Conservation (phyloP, 2,113 vertebrate genomes). For the Piprites chloris region DNA sequence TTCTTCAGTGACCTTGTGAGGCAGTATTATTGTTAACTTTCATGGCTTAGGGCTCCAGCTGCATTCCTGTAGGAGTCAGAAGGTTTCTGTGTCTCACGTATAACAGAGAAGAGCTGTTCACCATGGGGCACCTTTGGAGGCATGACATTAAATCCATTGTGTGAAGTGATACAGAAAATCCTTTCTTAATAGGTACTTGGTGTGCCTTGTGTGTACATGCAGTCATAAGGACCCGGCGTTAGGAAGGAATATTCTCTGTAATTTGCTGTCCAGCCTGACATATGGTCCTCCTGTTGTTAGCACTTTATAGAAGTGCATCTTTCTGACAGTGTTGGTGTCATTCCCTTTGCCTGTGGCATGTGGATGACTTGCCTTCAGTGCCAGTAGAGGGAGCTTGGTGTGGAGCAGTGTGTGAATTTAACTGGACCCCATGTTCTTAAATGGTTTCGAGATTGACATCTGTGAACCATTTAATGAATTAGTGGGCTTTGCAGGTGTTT, state of each 20-base stretch:
- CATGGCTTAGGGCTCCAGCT: not conserved
- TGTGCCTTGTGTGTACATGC: not conserved
- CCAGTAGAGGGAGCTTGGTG: not conserved
- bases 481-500: not conserved
- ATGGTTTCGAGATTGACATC: not conserved
- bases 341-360: not conserved
- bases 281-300: not conserved
- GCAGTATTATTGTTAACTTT: not conserved
- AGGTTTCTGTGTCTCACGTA: not conserved
- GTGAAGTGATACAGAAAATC: not conserved
- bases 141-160: not conserved
- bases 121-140: not conserved
- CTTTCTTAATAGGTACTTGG: not conserved
- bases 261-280: not conserved
- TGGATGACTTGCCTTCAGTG: not conserved
- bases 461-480: not conserved
- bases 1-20: not conserved
- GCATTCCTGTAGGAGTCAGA: not conserved
- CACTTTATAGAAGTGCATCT: accelerated
- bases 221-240: not conserved
- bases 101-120: not conserved
- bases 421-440: not conserved
- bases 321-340: not conserved
- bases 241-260: not conserved
- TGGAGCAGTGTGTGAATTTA: not conserved